A percentile compares a stretch with the other conserved stretches of the same genome.
Evolutionary conservation across 2,797 vertebrate species (phyloP).

Genomic region (Coilia nasus): DNA sequence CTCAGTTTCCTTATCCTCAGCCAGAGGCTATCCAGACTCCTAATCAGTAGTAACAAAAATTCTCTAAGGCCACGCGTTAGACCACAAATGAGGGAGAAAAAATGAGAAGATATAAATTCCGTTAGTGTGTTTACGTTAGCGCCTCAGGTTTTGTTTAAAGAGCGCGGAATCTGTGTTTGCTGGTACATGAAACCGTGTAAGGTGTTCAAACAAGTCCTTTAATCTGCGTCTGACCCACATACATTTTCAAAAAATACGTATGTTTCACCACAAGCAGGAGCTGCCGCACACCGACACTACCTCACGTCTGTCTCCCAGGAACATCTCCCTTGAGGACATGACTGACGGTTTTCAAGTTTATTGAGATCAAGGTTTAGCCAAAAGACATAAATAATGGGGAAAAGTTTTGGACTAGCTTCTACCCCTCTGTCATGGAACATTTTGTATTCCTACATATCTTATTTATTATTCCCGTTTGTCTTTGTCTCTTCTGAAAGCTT

Average conservation of each 20-base stretch:
- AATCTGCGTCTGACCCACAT: conserved; percentile 6
- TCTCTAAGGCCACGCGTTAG: background rate
- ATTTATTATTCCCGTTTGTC: conserved; percentile 37
- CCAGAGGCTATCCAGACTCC: background rate
- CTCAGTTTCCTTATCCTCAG: background rate
- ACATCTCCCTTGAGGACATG: background rate
- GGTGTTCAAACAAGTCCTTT: conserved; percentile 23
- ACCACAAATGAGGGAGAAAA: background rate
- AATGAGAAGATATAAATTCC: conserved; percentile 7
- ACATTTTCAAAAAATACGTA: background rate
- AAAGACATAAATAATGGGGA: conserved; percentile 35
- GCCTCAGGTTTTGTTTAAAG: conserved; percentile 13
- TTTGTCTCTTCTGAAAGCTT: conserved; percentile 2
- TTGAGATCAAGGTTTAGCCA: conserved; percentile 27
- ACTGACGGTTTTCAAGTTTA: conserved; percentile 30
- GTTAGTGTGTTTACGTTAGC: background rate
- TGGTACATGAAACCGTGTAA: conserved; percentile 1
- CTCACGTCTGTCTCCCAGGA: background rate
- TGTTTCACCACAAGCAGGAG: background rate
- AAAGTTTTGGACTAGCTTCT: conserved; percentile 6
- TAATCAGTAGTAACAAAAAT: background rate
- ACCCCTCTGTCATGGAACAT: conserved; percentile 20
- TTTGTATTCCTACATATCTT: conserved; percentile 31
- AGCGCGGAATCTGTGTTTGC: background rate
- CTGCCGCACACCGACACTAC: background rate